Evolutionary conservation across 2,888 invertebrate genomes (phyloP), one percentile per base, ranked within the genome.

Genomic region (Meta bourneti): DNA sequence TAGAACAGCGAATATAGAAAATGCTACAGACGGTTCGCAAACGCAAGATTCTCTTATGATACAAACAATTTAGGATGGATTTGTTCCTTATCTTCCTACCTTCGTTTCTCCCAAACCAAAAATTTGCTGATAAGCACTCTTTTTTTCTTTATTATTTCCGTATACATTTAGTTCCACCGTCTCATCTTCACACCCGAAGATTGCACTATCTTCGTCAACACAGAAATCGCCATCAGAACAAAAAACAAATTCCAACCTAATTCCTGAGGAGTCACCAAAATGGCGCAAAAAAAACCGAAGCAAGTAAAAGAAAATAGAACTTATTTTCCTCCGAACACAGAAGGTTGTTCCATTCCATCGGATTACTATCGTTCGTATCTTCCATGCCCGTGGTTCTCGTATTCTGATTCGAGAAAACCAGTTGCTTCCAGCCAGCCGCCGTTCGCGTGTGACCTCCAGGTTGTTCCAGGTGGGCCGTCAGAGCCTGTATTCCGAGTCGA

Each of bases 371-470:
- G 49, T 34, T n/a, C 51, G 8, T 77, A 49, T 51, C 51, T 72
- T 34, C 72, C 34, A 34, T 34, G 1, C 34, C 34, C 69, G 2
- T n/a, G 19, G 6, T 78, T 51, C 52, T 78, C 8, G 5, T 16
- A 69, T 48, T 51, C 51, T 11, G 8, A 71, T 49, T 48, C 9
- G 51, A 79, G 16, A 77, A 86, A 86, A 86, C 85, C 85, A 61
- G 85, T 86, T 86, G 69, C 75, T 74, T 13, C 16, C 74, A 82
- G 71, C 4, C 34, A 4, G 34, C 34, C 34, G 34, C 82, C 71
- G 71, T n/a, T 82, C 84, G 84, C 75, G 84, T 84, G 85, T 85
- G 85, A 85, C 85, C 85, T 85, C 81, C 16, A 54, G 70, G 75
- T 74, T 54, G 54, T 51, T 69, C 16, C 69, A 16, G 4, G 16